Evolutionary conservation across 1,140 invertebrate species (phyloP), one percentile per base, ranked within the genome.

Genomic region (Aethina tumida): DNA sequence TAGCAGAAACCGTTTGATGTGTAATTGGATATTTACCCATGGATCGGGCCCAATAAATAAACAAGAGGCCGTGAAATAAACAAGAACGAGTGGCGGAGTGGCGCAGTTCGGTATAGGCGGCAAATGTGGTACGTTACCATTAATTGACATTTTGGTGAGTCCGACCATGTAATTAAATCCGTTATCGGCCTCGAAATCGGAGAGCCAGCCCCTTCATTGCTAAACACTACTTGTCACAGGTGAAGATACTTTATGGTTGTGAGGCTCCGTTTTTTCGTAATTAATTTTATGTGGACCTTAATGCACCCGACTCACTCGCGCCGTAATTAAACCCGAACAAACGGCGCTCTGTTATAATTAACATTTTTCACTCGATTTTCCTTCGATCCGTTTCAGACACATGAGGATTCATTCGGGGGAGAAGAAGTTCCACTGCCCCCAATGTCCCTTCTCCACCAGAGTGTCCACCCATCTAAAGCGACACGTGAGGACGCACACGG

Each of bases 401-500:
- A 47, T 53, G 10, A 64, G 62, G 14, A 57, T 65, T 7, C 75
- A 79, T 41, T 63, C 64, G 14, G 52, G 68, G 20, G 67, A 68
- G 14, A 78, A 76, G 53, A 69, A 65, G 48, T 64, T 65, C 38
- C 44, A 66, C 22, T 89, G 85, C 56, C 55, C 65, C 7, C 55
- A 69, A 20, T 87, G 84, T 54, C 53, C 66, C 6, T 87, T 84
- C 53, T 70, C 67, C 28, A 72, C 74, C 15, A 69, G 73, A 47
- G 64, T 74, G 35, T 65, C 70, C n/a, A 75, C 76, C 43, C 81
- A 84, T 58, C 61, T 93, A 49, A 78, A 75, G 39, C 68, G 85
- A 34, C 90, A 93, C 57, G 64, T 81, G 55, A 71, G 77, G 5
- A 65, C 77, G 14, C 87, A 92, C 53, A 79, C 77, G 6, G 83